phyloP scores from a whole-genome alignment of 2,888 invertebrate genomes.

The Drosophila infuscata region DNA sequence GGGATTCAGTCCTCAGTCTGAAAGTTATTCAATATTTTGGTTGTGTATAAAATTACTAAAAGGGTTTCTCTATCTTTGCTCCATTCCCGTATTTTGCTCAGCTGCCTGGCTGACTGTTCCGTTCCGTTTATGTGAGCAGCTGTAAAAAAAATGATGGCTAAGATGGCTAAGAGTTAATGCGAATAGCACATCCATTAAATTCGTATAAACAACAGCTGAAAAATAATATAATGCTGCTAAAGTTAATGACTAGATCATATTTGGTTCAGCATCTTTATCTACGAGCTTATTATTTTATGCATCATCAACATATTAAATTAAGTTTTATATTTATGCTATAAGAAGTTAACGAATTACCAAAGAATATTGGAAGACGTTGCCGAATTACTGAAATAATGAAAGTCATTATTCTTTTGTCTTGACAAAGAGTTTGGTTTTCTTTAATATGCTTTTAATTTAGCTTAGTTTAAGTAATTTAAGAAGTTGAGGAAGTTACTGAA shows the following conservation, averaged over 20 bases:
- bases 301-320: background rate
- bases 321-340: slow-evolving; percentile 3
- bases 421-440: background rate
- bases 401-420: background rate
- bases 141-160: slow-evolving; percentile 48
- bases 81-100: slow-evolving; percentile 1
- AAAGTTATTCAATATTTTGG: slow-evolving; percentile 62
- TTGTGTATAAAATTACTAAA: slow-evolving; percentile 67
- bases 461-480: background rate
- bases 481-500: background rate
- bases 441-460: background rate
- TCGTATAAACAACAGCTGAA: slow-evolving; percentile 3
- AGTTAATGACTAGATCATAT: slow-evolving; percentile 18
- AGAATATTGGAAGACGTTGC: background rate
- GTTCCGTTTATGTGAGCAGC: slow-evolving; percentile 36
- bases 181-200: slow-evolving; percentile 32
- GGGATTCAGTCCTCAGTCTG: slow-evolving; percentile 30
- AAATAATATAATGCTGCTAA: slow-evolving; percentile 8
- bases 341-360: background rate
- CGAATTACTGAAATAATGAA: background rate
- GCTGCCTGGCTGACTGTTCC: slow-evolving; percentile 16
- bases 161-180: slow-evolving; percentile 42
- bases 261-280: slow-evolving; percentile 2
- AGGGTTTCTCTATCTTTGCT: slow-evolving; percentile 47
- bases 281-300: background rate